A percentile compares a stretch with the other conserved stretches of the same genome.
Evolutionary conservation across 2,113 vertebrate species (phyloP).

Genomic region (Thamnophis sirtalis): DNA sequence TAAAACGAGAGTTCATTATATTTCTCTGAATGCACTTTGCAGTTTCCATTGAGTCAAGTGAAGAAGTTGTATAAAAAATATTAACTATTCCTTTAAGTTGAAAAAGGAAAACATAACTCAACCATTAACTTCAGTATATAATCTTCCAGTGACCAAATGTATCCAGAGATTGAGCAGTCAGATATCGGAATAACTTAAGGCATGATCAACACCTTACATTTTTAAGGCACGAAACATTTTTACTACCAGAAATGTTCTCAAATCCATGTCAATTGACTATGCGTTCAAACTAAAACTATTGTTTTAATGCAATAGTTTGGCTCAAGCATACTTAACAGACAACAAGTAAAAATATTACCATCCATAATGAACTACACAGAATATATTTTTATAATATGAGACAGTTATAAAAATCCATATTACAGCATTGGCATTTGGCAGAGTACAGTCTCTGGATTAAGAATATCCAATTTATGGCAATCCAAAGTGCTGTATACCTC

Average conservation of each 20-base stretch:
- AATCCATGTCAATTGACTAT: background rate
- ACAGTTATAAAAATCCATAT: background rate
- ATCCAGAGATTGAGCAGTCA: background rate
- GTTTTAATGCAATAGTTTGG: background rate
- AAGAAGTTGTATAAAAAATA: background rate
- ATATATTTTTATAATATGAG: background rate
- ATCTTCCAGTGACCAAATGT: background rate
- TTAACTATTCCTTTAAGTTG: background rate
- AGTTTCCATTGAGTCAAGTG: background rate
- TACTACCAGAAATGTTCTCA: background rate
- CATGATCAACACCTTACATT: background rate
- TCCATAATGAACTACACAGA: background rate
- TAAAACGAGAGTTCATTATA: background rate
- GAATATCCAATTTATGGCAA: background rate
- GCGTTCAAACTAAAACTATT: background rate
- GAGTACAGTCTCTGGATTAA: background rate
- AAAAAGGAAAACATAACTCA: background rate
- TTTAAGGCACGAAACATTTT: background rate
- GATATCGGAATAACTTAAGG: background rate
- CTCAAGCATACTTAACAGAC: background rate
- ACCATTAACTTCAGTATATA: background rate
- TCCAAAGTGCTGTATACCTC: background rate
- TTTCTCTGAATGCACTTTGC: background rate
- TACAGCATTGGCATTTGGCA: background rate
- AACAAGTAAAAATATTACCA: background rate